Evolutionary conservation across 2,888 invertebrate genomes (phyloP).

Genomic region (Drosophila nr. fundita): DNA sequence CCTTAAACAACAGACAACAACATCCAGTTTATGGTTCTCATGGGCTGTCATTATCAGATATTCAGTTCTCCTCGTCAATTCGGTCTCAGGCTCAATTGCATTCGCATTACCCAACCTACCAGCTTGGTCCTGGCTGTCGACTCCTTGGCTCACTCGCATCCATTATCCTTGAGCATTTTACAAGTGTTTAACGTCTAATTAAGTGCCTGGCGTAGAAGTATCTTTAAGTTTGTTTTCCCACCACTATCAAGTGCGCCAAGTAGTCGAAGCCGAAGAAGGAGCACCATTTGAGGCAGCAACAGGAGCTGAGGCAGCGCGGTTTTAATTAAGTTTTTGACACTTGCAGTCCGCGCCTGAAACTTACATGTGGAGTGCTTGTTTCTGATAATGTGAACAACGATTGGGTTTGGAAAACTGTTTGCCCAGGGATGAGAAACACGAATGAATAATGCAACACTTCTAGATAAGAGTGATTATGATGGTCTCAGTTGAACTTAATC

Average conservation of each 20-base stretch:
- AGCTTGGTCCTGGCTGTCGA: neutral
- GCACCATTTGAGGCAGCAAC: conserved; percentile 21
- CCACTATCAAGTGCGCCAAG: conserved; percentile 48
- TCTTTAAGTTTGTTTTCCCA: conserved; percentile 63
- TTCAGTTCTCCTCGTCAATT: conserved; percentile 9
- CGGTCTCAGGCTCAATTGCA: conserved; percentile 39
- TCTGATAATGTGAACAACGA: conserved; percentile 14
- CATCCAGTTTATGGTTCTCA: neutral
- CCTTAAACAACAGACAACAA: neutral
- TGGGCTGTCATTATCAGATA: conserved; percentile 15
- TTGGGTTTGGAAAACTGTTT: conserved; percentile 4
- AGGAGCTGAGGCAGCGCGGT: conserved; percentile 60
- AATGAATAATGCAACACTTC: neutral
- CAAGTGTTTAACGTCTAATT: conserved; percentile 81
- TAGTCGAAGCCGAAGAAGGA: conserved; percentile 25
- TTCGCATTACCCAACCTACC: conserved; percentile 43
- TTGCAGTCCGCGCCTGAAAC: conserved; percentile 49
- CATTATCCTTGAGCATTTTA: conserved; percentile 78
- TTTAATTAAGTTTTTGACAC: conserved; percentile 80
- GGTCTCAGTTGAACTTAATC: neutral
- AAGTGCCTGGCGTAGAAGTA: conserved; percentile 73
- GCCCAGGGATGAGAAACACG: neutral
- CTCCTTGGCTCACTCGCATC: conserved; percentile 51
- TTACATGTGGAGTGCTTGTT: neutral
- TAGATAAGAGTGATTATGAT: neutral